Conservation (phyloP, 1,140 invertebrate genomes). For the Planococcus citri region DNA sequence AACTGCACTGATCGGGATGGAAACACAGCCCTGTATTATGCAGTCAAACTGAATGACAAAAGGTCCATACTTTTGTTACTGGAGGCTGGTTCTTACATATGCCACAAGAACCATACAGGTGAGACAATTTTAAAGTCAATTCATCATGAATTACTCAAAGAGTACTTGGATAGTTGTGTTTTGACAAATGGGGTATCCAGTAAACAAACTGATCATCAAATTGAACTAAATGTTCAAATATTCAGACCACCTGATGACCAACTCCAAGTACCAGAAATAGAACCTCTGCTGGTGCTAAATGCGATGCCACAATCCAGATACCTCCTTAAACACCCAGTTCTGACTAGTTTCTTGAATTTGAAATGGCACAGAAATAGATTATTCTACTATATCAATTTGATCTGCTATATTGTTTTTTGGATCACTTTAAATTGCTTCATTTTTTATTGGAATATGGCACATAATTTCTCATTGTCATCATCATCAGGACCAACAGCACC, state of each 20-base stretch:
- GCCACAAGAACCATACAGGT: conserved; percentile 48
- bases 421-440: conserved; percentile 44
- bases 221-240: too few relatives aligned
- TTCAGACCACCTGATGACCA: too few relatives aligned
- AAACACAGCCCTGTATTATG: conserved; percentile 70
- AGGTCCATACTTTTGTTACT: conserved; percentile 46
- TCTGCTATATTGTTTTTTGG: too few relatives aligned
- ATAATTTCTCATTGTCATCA: conserved; percentile 50
- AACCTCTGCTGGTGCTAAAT: too few relatives aligned
- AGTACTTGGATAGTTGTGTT: conserved; percentile 56
- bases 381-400: too few relatives aligned
- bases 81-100: conserved; percentile 54
- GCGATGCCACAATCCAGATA: too few relatives aligned
- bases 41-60: conserved; percentile 51
- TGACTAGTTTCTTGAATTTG: too few relatives aligned
- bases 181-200: conserved; percentile 44
- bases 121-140: conserved; percentile 56
- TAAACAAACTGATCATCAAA: too few relatives aligned
- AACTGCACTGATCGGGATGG: conserved; percentile 48
- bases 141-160: conserved; percentile 45
- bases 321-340: too few relatives aligned
- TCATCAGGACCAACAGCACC: conserved; percentile 20
- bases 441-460: conserved; percentile 59
- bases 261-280: too few relatives aligned
- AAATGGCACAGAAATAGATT: too few relatives aligned